These are phyloP conservation scores for Poeciliopsis retropinna DNA, from an alignment of 2,113 vertebrate species.

Conservation along the genomic window DNA sequence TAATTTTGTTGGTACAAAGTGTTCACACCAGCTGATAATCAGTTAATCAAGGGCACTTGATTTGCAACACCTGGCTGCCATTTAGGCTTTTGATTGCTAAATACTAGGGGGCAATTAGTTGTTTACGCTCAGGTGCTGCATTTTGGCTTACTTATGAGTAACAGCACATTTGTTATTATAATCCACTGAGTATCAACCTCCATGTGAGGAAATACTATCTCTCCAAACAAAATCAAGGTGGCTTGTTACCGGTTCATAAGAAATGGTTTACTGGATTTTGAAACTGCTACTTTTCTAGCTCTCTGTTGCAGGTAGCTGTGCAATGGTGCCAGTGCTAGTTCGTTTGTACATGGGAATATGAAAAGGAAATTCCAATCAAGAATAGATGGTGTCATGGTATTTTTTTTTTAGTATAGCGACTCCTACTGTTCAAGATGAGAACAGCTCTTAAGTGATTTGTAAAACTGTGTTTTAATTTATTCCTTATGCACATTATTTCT, in stretches of 20 bases:
- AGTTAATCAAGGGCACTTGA: not conserved
- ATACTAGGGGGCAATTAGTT: not conserved
- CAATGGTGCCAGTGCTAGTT: not conserved
- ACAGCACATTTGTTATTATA: conserved; percentile 12
- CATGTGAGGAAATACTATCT: not conserved
- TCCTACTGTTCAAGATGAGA: too few relatives aligned
- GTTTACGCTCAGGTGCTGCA: not conserved
- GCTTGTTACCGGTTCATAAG: too few relatives aligned
- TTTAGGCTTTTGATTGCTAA: not conserved
- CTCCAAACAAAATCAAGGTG: too few relatives aligned
- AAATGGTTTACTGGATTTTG: not conserved
- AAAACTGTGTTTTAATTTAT: too few relatives aligned
- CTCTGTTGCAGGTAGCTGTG: not conserved
- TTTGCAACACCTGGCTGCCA: not conserved
- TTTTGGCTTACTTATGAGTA: conserved; percentile 9
- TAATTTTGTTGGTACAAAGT: not conserved
- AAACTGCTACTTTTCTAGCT: not conserved
- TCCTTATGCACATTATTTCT: too few relatives aligned
- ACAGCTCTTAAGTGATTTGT: too few relatives aligned
- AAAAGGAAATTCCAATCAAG: too few relatives aligned
- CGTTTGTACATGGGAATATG: not conserved
- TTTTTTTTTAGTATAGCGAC: too few relatives aligned
- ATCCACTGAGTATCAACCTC: not conserved
- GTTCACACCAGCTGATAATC: not conserved
- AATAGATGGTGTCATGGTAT: too few relatives aligned